A percentile compares a stretch with the other conserved stretches of the same genome.
Evolutionary conservation across 2,797 vertebrate genomes (phyloP).

Genomic region (Neosalanx taihuensis): DNA sequence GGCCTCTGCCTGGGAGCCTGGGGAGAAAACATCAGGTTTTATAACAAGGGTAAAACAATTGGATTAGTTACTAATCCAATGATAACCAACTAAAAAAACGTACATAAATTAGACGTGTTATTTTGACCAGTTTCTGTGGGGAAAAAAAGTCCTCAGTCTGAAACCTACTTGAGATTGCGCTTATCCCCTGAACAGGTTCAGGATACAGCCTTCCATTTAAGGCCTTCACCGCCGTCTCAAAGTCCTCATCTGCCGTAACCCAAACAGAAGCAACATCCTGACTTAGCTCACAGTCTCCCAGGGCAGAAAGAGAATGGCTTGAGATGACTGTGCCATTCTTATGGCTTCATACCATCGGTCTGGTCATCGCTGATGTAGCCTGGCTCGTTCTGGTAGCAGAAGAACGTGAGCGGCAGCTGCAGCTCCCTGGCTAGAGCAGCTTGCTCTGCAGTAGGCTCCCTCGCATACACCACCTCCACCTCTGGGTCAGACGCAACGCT

Average conservation of each 20-base stretch:
- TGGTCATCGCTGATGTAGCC: conserved; percentile 86
- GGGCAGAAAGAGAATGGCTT: neutral
- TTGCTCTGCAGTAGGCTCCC: conserved; percentile 84
- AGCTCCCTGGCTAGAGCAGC: conserved; percentile 81
- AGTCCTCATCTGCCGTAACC: conserved; percentile 86
- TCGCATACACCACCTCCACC: conserved; percentile 82
- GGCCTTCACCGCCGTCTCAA: conserved; percentile 86
- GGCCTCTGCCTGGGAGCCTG: conserved; percentile 1
- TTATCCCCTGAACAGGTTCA: conserved; percentile 55
- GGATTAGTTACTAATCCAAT: neutral
- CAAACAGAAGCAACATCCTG: conserved; percentile 26
- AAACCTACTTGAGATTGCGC: conserved; percentile 46
- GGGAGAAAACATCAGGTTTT: neutral
- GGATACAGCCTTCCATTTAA: conserved; percentile 89
- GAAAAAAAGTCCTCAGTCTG: neutral
- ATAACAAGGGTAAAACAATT: neutral
- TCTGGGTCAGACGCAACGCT: conserved; percentile 62
- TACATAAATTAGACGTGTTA: neutral
- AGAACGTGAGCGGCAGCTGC: conserved; percentile 88
- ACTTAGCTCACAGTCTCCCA: neutral
- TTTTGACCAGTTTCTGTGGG: neutral
- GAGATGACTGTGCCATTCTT: neutral
- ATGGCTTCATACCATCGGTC: conserved; percentile 82
- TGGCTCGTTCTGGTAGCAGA: conserved; percentile 91
- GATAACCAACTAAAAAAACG: neutral